phyloP scores from a whole-genome alignment of 2,113 vertebrate species.

The Clarias magur region DNA sequence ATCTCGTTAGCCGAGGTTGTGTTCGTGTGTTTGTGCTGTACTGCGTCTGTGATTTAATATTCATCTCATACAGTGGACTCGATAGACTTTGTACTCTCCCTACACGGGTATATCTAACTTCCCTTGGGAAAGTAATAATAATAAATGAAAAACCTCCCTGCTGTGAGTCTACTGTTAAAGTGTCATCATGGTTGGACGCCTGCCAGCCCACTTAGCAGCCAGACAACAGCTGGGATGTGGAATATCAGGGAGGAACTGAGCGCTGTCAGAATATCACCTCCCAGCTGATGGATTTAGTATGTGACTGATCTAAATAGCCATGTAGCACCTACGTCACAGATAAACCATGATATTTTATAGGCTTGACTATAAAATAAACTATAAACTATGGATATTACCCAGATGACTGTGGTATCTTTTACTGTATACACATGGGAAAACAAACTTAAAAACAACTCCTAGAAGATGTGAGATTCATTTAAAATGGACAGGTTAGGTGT shows the following conservation, averaged over 20 bases:
- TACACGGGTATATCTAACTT: background rate
- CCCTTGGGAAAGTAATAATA: constrained; percentile 18
- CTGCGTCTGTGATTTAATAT: constrained; percentile 46
- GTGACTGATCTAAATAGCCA: constrained; percentile 62
- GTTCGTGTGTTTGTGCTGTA: constrained; percentile 33
- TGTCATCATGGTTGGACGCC: constrained; percentile 22
- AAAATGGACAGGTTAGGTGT: background rate
- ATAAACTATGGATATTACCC: background rate
- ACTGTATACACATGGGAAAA: background rate
- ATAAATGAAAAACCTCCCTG: background rate
- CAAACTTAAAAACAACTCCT: background rate
- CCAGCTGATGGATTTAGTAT: constrained; percentile 67
- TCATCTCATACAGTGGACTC: background rate
- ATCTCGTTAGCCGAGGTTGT: background rate
- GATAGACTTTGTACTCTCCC: background rate
- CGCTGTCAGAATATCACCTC: constrained; percentile 51
- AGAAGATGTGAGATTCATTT: background rate
- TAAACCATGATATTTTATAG: no score
- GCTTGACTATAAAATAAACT: background rate
- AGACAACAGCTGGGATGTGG: constrained; percentile 59
- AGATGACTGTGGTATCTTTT: background rate
- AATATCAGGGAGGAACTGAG: constrained; percentile 53
- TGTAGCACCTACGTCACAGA: constrained; percentile 55
- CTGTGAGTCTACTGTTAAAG: constrained; percentile 30
- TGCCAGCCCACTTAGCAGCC: constrained; percentile 44